Base-by-base conservation (phyloP, 2,113 vertebrate genomes). In the Podilymbus podiceps region DNA sequence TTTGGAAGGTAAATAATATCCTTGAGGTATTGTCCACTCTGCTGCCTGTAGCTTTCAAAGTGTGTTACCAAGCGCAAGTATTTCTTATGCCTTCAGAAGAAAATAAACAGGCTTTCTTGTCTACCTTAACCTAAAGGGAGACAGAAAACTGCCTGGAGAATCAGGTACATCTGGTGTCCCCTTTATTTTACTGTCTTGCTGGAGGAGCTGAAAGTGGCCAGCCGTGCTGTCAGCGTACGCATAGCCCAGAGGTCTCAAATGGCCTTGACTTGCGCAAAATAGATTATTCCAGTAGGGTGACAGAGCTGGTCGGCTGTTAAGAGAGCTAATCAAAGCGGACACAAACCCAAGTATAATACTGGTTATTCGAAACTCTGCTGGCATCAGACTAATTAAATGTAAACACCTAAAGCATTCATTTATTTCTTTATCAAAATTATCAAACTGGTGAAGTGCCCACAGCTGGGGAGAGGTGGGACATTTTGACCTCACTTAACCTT, bases 401-500 rank as follows among this genome's bases (percentile, higher is more conserved):
- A 97, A 97, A 95, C 81, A 96, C 88, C 89, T 81, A 89, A 96
- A 96, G 92, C 86, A 47, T 94, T 95, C 55, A 59, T 97, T 96
- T 96, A 88, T 92, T 96, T 88, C 47, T 96, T 94, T 93, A 92
- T 90, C 75, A 95, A 88, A 94, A 96, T 93, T 90, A 91, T 81
- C 80, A 94, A 38, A 94, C 59, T 93, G 50, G 56, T 95, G 73
- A 89, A 94, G 19, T 95, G 56, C 55, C 89, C 46, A 91, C 76
- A 95, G 94, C 91, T 96, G 86, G 73, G 55, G 92, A 97, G 77
- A 96, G 76, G 56, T 95, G 85, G 93, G 93, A 97, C 91, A 77
- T 96, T 85, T 94, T 98, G 89, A 97, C 86, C 91, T 96, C 93
- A 94, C 87, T 97, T 98, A 97, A 95, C 89, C 95, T 96, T 72